These are phyloP conservation scores for Sitta europaea DNA, from an alignment of 2,113 vertebrate species.

Conservation along the genomic window DNA sequence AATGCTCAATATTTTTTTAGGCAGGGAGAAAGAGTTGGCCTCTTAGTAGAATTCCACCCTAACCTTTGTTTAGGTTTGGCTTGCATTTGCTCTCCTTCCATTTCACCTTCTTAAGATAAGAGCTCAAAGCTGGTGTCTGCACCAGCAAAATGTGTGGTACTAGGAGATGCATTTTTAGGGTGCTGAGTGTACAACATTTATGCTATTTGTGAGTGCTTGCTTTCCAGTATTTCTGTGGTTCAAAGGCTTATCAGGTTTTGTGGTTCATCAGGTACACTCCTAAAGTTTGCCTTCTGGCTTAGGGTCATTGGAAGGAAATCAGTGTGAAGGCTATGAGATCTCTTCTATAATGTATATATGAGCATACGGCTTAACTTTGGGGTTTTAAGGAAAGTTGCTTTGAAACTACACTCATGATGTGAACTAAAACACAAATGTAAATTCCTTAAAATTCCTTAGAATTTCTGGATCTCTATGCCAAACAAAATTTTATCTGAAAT, in stretches of 20 bases:
- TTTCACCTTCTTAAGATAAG: background rate
- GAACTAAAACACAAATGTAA: background rate
- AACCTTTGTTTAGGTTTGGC: background rate
- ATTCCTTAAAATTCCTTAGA: background rate
- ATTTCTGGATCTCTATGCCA: background rate
- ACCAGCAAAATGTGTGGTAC: background rate
- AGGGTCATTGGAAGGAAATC: background rate
- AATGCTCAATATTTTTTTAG: background rate
- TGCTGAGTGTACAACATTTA: background rate
- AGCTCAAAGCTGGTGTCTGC: background rate
- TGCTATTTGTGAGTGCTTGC: background rate
- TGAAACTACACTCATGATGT: background rate
- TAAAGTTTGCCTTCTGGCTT: background rate
- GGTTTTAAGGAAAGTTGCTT: background rate
- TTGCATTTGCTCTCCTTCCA: background rate
- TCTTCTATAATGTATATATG: background rate
- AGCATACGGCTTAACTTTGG: background rate
- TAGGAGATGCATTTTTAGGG: no score
- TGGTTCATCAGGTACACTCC: background rate
- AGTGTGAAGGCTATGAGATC: accelerated
- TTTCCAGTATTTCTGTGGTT: background rate
- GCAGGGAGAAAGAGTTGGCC: background rate
- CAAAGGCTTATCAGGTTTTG: background rate
- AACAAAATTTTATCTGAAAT: background rate
- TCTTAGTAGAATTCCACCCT: background rate